Evolutionary conservation across 2,888 invertebrate genomes (phyloP).

Genomic region (Synergus itoensis): DNA sequence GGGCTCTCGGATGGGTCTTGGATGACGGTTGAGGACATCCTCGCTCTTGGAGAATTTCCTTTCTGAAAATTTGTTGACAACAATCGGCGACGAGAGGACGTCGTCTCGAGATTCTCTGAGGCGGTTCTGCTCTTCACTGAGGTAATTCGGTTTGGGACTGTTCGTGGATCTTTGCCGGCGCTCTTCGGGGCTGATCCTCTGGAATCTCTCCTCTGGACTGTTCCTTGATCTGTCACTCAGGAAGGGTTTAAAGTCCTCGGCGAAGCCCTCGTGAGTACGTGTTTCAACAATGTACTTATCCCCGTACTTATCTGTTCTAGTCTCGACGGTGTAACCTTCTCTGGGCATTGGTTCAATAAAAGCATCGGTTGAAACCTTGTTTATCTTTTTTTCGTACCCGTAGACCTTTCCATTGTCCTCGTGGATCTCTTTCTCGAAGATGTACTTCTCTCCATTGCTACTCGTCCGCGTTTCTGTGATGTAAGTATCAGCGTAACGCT

Average conservation of each 20-base stretch:
- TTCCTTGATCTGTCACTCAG: slow-evolving; percentile 67
- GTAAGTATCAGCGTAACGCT: slow-evolving; percentile 73
- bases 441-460: slow-evolving; percentile 74
- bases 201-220: slow-evolving; percentile 67
- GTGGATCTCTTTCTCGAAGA: slow-evolving; percentile 75
- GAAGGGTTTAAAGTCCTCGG: slow-evolving; percentile 69
- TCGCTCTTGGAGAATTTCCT: slow-evolving; percentile 73
- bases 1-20: slow-evolving; percentile 55
- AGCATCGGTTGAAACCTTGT: slow-evolving; percentile 79
- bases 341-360: slow-evolving; percentile 73
- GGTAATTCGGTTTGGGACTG: slow-evolving; percentile 49
- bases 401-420: slow-evolving; percentile 76
- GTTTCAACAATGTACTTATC: slow-evolving; percentile 75
- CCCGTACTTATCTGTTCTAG: slow-evolving; percentile 72
- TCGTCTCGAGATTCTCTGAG: slow-evolving; percentile 54
- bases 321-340: slow-evolving; percentile 72
- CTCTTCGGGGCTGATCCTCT: slow-evolving; percentile 42
- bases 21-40: slow-evolving; percentile 68
- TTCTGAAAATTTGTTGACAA: slow-evolving; percentile 65
- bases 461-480: slow-evolving; percentile 73
- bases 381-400: slow-evolving; percentile 77
- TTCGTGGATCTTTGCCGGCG: slow-evolving; percentile 52
- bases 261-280: slow-evolving; percentile 68
- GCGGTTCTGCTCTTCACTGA: slow-evolving; percentile 52
- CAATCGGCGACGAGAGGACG: slow-evolving; percentile 60